Evolutionary conservation across 1,140 invertebrate species (phyloP), one percentile per base, ranked within the genome.

Genomic region (Neodiprion pinetum): DNA sequence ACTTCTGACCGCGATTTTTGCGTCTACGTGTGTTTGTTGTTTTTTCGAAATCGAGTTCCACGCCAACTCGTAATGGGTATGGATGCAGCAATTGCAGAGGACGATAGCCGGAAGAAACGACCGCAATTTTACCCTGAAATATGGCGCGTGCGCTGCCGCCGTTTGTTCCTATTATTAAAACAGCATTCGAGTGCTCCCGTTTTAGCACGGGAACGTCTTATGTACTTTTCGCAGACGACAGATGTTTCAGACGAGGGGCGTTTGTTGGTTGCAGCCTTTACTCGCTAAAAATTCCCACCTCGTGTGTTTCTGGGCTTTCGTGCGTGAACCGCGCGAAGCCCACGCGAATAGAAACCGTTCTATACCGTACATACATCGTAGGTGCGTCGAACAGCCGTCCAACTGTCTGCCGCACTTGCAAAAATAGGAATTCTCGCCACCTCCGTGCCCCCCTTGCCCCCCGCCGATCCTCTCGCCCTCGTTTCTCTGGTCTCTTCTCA

Each of bases 331-430:
- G 69, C 67, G 75, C 72, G 65, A 73, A 76, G 48, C 74, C 72
- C 77, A 79, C 79, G 73, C 17, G 80, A 81, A 81, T 81, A 81
- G 79, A 78, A 71, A 72, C 72, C 28, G 28, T 40, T 5, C 28
- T 40, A 40, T 40, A 40, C 28, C 5, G 28, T 40, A 40, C 28
- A 40, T 40, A 40, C 28, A 40, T 40, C 28, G 28, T 40, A 40
- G 28, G 28, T 40, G 28, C 28, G 28, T 53, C 53, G 74, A 69
- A 72, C 78, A 83, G 82, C 80, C 83, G 83, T 83, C 83, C 79
- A 84, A 84, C 83, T 80, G 83, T 84, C 83, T 84, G 80, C 80
- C 79, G 76, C 74, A 74, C 71, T 76, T 78, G 81, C 82, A 84
- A 84, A 84, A 83, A 84, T 84, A 84, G 82, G 80, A 82, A 80